Evolutionary conservation across 1,140 invertebrate species (phyloP).

Genomic region (Drosophila leontia): DNA sequence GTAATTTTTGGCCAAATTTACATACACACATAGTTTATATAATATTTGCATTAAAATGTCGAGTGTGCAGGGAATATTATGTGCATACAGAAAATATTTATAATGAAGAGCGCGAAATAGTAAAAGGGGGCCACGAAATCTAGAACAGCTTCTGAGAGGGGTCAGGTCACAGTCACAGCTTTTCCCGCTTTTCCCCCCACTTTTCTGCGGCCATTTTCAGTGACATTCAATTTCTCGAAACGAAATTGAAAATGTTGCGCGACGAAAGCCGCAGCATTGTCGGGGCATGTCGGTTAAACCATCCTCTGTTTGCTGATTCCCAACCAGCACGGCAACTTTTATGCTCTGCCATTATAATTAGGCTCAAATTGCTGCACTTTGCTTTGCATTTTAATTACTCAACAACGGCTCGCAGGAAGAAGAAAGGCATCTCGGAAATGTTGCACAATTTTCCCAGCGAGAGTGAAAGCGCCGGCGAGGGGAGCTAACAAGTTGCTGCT

Average conservation of each 20-base stretch:
- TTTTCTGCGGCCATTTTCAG: constrained; percentile 28
- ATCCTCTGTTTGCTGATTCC: constrained; percentile 46
- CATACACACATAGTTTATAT: constrained; percentile 17
- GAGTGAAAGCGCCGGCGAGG: constrained; percentile 27
- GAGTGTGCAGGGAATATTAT: constrained; percentile 47
- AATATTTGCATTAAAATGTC: constrained; percentile 59
- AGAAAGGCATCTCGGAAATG: constrained; percentile 66
- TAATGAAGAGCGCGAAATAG: constrained; percentile 56
- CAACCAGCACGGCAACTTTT: constrained; percentile 13
- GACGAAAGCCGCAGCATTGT: constrained; percentile 17
- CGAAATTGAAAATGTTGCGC: constrained; percentile 78
- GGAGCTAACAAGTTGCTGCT: constrained; percentile 71
- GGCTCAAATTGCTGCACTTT: constrained; percentile 57
- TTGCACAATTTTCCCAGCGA: constrained; percentile 64
- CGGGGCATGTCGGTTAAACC: constrained; percentile 36
- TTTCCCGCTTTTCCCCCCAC: background rate
- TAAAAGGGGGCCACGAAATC: constrained; percentile 46
- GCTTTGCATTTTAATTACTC: constrained; percentile 70
- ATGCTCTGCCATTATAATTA: constrained; percentile 56
- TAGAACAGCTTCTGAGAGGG: constrained; percentile 45
- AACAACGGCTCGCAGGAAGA: constrained; percentile 34
- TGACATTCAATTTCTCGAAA: constrained; percentile 80
- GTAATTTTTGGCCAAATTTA: constrained; percentile 16
- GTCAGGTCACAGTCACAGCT: constrained; percentile 13
- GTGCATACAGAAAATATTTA: constrained; percentile 54